Base-by-base conservation (phyloP, 2,888 invertebrate species). In the Gandaritis pyraliata region DNA sequence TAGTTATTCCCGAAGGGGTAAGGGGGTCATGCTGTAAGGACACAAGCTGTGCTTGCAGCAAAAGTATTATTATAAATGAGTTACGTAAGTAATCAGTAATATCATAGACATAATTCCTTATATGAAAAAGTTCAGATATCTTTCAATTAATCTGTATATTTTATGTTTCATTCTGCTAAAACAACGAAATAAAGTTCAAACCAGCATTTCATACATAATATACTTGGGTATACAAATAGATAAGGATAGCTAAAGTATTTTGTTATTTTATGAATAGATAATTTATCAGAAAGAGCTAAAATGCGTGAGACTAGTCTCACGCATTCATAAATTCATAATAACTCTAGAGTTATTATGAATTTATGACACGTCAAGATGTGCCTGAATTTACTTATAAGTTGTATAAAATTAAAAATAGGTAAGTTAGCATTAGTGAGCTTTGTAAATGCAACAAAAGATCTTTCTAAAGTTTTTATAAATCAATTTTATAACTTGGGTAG, bases 361-460 rank as follows among this genome's bases (percentile, higher is more conserved):
- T 71, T 75, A 69, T 76, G 74, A 76, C 74, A 80, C 82, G 83
- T 85, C 86, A 79, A 78, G 70, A 80, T 81, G 85, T 87, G 87
- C 87, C 86, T 86, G 80, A 81, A 72, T 72, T 76, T 75, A 77
- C 73, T 65, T 64, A 53, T 57, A 63, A 45, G 46, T 55, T 36
- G 38, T 41, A 49, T 51, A 38, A 38, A 39, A 48, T n/a, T 18
- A 45, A 23, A 11, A 10, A 36, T 38, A 49, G 33, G 1, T 33
- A 15, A 33, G 13, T 8, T 29, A 47, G 13, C 0, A 47, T 18
- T 29, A 16, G 36, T 48, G 8, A 56, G 46, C 45, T 53, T 54
- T 53, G 38, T 57, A 52, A 57, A 43, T 10, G 18, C 13, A 52
- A 52, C 23, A 52, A 43, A 18, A 39, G 23, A 41, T 15, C 30